phyloP scores from a whole-genome alignment of 2,113 vertebrate species.

The Catharus bicknelli region DNA sequence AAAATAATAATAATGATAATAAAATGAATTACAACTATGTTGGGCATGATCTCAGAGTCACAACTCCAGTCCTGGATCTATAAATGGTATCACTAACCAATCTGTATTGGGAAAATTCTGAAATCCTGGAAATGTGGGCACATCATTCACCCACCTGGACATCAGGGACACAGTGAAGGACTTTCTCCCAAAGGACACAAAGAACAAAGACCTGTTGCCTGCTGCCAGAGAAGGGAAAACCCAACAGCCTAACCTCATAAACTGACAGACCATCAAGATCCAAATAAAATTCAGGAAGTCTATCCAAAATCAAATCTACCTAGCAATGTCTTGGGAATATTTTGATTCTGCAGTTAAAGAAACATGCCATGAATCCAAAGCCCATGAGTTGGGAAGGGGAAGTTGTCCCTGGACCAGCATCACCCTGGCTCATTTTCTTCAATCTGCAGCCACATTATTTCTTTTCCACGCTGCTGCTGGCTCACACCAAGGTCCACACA shows the following conservation, averaged over 20 bases:
- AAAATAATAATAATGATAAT: not conserved
- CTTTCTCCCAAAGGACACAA: not conserved
- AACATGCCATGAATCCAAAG: not conserved
- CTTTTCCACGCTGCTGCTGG: constrained; percentile 13
- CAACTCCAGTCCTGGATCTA: not conserved
- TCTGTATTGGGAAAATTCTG: not conserved
- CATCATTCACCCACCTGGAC: not conserved
- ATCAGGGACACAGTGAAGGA: not conserved
- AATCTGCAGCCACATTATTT: not conserved
- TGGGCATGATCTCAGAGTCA: not conserved
- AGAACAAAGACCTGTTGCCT: not conserved
- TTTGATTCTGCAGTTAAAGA: not conserved
- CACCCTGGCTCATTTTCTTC: not conserved
- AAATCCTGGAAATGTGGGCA: not conserved
- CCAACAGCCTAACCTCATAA: not conserved
- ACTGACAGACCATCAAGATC: not conserved
- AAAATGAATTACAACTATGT: not conserved
- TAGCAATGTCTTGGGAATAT: not conserved
- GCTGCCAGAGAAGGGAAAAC: not conserved
- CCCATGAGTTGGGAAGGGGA: not conserved
- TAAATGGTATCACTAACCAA: not conserved
- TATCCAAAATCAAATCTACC: not conserved
- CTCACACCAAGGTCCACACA: rapidly evolving
- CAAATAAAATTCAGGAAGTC: not conserved
- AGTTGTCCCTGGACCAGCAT: not conserved